phyloP scores from a whole-genome alignment of 2,797 vertebrate genomes.

The Adrianichthys oophorus region DNA sequence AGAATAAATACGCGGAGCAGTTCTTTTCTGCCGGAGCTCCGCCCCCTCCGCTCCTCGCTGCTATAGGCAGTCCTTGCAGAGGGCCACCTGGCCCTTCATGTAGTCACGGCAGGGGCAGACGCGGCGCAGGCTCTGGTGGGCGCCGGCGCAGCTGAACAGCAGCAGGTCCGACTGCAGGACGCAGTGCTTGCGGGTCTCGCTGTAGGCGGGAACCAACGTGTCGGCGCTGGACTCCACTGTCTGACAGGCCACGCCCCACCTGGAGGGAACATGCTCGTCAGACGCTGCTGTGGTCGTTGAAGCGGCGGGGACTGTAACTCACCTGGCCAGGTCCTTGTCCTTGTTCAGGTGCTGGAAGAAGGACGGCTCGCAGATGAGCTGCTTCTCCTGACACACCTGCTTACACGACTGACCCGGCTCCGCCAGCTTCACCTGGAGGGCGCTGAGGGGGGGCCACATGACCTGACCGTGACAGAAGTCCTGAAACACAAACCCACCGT shows the following conservation, averaged over 20 bases:
- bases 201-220: slow-evolving; percentile 90
- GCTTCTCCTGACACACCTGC: slow-evolving; percentile 95
- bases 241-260: slow-evolving; percentile 89
- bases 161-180: slow-evolving; percentile 94
- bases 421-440: slow-evolving; percentile 90
- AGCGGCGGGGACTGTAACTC: slow-evolving; percentile 19
- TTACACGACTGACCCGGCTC: slow-evolving; percentile 91
- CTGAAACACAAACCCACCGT: slow-evolving; percentile 61
- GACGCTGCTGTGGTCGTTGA: background rate
- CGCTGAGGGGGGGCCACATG: slow-evolving; percentile 95
- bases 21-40: background rate
- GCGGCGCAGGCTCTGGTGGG: slow-evolving; percentile 84
- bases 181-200: slow-evolving; percentile 86
- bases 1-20: slow-evolving; percentile 55
- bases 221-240: slow-evolving; percentile 88
- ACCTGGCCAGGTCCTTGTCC: slow-evolving; percentile 93
- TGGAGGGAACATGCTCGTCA: slow-evolving; percentile 36
- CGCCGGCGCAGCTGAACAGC: slow-evolving; percentile 95
- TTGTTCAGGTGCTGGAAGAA: slow-evolving; percentile 99
- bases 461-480: slow-evolving; percentile 99
- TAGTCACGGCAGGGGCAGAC: slow-evolving; percentile 98
- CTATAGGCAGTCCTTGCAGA: slow-evolving; percentile 91
- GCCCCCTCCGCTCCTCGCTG: slow-evolving; percentile 4
- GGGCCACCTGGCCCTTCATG: slow-evolving; percentile 97
- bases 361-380: slow-evolving; percentile 96